phyloP scores from a whole-genome alignment of 2,113 vertebrate species.

The Sisor rabdophorus region DNA sequence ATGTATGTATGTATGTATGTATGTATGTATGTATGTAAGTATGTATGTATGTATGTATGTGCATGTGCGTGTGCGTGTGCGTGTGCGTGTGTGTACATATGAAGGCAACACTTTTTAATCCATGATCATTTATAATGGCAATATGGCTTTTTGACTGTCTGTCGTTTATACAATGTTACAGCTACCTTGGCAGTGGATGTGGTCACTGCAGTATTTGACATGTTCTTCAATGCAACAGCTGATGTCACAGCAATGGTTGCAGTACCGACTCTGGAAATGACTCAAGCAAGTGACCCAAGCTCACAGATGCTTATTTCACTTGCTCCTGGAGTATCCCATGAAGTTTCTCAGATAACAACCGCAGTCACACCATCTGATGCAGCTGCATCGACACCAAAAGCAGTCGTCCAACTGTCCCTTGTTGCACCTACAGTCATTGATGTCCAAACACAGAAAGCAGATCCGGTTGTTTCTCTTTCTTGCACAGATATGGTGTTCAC shows the following conservation, averaged over 20 bases:
- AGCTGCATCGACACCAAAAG: constrained; percentile 3
- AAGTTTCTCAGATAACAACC: constrained; percentile 38
- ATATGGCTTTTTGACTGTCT: constrained; percentile 37
- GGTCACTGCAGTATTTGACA: constrained; percentile 25
- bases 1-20: not conserved
- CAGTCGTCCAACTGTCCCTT: constrained; percentile 15
- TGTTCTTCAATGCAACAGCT: constrained; percentile 5
- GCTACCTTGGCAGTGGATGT: constrained; percentile 38
- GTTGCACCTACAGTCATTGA: constrained; percentile 20
- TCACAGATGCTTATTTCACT: not conserved
- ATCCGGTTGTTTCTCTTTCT: constrained; percentile 5
- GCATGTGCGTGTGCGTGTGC: constrained; percentile 13
- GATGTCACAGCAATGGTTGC: constrained; percentile 6
- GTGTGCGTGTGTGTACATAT: not conserved
- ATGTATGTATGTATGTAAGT: constrained; percentile 1
- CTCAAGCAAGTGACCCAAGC: constrained; percentile 21
- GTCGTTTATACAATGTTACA: constrained; percentile 46
- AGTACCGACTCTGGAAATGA: not conserved
- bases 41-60: too few species aligned
- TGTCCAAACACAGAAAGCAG: constrained; percentile 15
- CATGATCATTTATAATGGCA: constrained; percentile 31
- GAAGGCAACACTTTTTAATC: constrained; percentile 11
- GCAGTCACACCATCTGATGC: constrained; percentile 20
- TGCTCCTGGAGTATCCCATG: not conserved
- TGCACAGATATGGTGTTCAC: not conserved